Evolutionary conservation across 2,888 invertebrate genomes (phyloP).

Genomic region (Oligia fasciuncula): DNA sequence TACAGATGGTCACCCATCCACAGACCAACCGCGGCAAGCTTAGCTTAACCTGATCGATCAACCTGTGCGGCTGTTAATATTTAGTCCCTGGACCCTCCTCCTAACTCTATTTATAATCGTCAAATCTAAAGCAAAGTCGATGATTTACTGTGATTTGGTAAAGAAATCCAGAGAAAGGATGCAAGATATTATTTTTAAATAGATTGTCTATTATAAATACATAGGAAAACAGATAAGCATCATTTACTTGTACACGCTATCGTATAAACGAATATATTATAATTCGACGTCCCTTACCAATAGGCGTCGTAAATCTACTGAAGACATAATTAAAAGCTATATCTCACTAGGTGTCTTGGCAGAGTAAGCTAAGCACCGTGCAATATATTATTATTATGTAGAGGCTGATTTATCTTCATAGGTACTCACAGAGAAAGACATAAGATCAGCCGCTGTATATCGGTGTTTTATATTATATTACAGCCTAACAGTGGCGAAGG

Average conservation of each 20-base stretch:
- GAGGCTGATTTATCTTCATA: conserved; percentile 30
- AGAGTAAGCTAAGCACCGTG: conserved; percentile 19
- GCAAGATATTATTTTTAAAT: background rate
- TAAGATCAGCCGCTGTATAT: background rate
- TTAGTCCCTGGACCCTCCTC: too few species aligned
- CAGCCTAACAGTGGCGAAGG: too few species aligned
- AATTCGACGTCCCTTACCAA: background rate
- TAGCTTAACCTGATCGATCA: too few species aligned
- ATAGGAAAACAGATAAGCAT: background rate
- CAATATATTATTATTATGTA: conserved; percentile 31
- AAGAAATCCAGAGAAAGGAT: background rate
- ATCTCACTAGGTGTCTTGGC: conserved; percentile 41
- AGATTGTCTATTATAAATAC: background rate
- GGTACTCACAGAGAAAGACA: background rate
- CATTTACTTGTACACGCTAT: background rate
- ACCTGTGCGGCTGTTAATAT: too few species aligned
- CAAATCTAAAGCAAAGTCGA: background rate
- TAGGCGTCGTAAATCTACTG: conserved; percentile 40
- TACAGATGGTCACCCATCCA: too few species aligned
- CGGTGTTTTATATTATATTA: background rate
- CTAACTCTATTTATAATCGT: background rate
- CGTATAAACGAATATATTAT: background rate
- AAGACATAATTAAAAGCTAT: conserved; percentile 46
- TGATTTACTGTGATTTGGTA: background rate
- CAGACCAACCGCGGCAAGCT: too few species aligned